These are phyloP conservation scores for Pollenia amentaria DNA, from an alignment of 2,888 invertebrate species.

Conservation along the genomic window DNA sequence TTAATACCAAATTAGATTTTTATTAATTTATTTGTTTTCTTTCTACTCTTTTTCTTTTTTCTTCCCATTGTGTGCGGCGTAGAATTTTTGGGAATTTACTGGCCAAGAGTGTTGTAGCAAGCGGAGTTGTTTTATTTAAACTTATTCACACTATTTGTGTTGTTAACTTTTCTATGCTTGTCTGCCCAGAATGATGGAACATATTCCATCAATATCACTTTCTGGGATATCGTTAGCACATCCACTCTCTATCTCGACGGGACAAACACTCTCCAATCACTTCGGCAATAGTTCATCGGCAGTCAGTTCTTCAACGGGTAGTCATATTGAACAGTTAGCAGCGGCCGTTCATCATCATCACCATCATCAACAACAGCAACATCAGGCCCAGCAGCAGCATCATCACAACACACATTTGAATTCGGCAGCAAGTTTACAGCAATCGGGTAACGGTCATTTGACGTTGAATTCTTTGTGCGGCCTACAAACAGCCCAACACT, in stretches of 20 bases:
- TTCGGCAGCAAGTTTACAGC: conserved; percentile 70
- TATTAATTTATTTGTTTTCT: conserved; percentile 33
- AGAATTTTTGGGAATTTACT: conserved; percentile 62
- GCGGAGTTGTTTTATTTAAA: conserved; percentile 31
- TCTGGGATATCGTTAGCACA: conserved; percentile 85
- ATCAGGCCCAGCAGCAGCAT: conserved; percentile 78
- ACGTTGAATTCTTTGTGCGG: conserved; percentile 81
- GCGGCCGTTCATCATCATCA: conserved; percentile 77
- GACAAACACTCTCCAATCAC: conserved; percentile 82
- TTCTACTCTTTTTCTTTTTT: neutral
- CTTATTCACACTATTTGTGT: conserved; percentile 57
- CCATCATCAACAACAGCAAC: conserved; percentile 77
- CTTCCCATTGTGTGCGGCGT: conserved; percentile 1
- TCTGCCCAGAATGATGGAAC: conserved; percentile 84
- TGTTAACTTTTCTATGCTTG: conserved; percentile 68
- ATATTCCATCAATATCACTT: conserved; percentile 84
- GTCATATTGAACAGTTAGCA: conserved; percentile 75
- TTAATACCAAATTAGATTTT: conserved; percentile 25
- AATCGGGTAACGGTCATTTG: conserved; percentile 79
- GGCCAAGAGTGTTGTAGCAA: conserved; percentile 51
- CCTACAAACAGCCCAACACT: conserved; percentile 75
- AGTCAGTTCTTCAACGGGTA: conserved; percentile 77
- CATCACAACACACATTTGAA: conserved; percentile 74
- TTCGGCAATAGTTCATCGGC: conserved; percentile 80
- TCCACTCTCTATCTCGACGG: conserved; percentile 82